A percentile compares a stretch with the other conserved stretches of the same genome.
Conservation (phyloP, 1,140 invertebrate genomes). For the Euura lappo region DNA sequence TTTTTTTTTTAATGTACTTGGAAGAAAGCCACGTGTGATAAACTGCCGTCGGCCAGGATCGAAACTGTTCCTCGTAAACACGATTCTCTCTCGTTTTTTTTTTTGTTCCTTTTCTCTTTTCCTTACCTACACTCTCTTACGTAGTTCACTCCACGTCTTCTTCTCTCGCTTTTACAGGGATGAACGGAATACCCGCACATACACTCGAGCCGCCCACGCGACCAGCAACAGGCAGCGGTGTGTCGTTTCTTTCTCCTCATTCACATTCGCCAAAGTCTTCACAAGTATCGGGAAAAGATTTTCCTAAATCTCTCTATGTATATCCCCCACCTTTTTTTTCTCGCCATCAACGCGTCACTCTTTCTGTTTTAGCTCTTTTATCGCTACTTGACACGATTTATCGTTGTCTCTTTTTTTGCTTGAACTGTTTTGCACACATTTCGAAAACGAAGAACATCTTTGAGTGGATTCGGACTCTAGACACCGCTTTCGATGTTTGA, state of each 20-base stretch:
- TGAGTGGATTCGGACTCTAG: too few relatives aligned
- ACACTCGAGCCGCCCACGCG: background rate
- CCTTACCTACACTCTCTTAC: background rate
- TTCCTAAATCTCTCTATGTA: background rate
- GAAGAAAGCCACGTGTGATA: constrained; percentile 2
- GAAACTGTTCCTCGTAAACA: constrained; percentile 5
- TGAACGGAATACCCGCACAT: background rate
- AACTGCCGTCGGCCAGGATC: background rate
- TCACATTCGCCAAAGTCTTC: background rate
- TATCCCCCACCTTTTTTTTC: background rate
- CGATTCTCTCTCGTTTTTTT: background rate
- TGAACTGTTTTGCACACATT: too few relatives aligned
- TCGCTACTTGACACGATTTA: too few relatives aligned
- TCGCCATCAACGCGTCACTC: too few relatives aligned
- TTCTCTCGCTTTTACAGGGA: background rate
- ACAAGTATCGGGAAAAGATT: constrained; percentile 1
- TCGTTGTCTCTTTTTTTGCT: too few relatives aligned
- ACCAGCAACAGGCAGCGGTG: background rate
- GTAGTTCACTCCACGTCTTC: background rate
- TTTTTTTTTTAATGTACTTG: background rate
- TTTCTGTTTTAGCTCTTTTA: too few relatives aligned
- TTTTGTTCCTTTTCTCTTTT: background rate
- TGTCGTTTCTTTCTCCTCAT: background rate
- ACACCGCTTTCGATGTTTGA: too few relatives aligned
- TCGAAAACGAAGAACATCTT: too few relatives aligned